Evolutionary conservation across 2,113 vertebrate genomes (phyloP).

Genomic region (Coptodon bakossiorum): DNA sequence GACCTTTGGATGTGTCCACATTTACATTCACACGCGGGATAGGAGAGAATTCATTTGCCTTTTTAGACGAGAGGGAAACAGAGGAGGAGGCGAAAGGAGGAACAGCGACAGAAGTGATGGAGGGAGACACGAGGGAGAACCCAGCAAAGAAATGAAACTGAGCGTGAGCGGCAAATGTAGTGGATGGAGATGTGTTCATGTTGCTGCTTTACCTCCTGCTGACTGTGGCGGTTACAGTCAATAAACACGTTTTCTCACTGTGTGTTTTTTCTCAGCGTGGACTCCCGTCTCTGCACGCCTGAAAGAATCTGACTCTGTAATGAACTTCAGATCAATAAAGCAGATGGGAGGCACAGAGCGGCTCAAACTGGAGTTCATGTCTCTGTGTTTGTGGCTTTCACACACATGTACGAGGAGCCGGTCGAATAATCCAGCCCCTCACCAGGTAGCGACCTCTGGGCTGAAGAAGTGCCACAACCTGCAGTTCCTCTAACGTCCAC

Average conservation of each 20-base stretch:
- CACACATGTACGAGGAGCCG: not conserved
- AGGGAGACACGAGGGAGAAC: not conserved
- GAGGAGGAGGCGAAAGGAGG: not conserved
- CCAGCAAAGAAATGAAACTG: not conserved
- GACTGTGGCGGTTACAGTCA: not conserved
- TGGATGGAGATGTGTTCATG: not conserved
- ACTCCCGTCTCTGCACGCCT: not conserved
- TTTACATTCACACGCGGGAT: slow-evolving; percentile 30
- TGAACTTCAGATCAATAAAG: not conserved
- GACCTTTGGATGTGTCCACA: slow-evolving; percentile 47
- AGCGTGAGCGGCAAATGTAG: not conserved
- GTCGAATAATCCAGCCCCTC: not conserved
- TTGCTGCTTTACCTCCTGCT: not conserved
- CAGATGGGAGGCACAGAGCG: not conserved
- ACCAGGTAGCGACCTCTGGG: not conserved
- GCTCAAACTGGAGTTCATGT: not conserved
- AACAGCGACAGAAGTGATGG: not conserved
- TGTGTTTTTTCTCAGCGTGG: not conserved
- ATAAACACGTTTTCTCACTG: not conserved
- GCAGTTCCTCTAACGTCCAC: not conserved
- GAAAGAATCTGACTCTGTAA: not conserved
- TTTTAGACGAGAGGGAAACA: not conserved
- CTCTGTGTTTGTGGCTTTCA: not conserved
- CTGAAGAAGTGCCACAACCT: not conserved
- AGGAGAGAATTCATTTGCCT: slow-evolving; percentile 7